Evolutionary conservation across 2,888 invertebrate species (phyloP).

Genomic region (Leucoma salicis): DNA sequence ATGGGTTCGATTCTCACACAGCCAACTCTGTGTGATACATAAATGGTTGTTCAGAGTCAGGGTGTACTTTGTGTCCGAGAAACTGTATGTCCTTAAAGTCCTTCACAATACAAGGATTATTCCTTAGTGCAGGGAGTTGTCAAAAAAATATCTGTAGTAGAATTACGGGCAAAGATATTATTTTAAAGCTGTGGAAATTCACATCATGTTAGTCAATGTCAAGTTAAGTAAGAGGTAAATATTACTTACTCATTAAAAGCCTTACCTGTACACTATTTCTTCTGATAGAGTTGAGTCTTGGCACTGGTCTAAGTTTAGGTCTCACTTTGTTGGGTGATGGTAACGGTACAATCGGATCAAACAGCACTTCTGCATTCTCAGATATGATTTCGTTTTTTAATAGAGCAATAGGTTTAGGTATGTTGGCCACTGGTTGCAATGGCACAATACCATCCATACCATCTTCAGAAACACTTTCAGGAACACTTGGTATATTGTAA

Average conservation of each 20-base stretch:
- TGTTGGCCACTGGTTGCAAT: constrained; percentile 45
- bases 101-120: no score
- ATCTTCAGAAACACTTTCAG: constrained; percentile 54
- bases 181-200: no score
- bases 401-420: constrained; percentile 60
- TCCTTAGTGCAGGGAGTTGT: no score
- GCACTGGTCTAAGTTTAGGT: constrained; percentile 85
- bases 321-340: constrained; percentile 85
- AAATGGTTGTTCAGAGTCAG: no score
- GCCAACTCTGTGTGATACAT: no score
- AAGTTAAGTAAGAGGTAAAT: no score
- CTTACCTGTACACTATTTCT: constrained; percentile 84
- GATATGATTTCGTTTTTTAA: constrained; percentile 72
- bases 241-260: not conserved
- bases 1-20: no score
- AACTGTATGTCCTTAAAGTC: no score
- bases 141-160: no score
- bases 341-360: constrained; percentile 76
- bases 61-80: no score
- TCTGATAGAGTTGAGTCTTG: constrained; percentile 83
- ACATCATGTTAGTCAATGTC: no score
- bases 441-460: constrained; percentile 72
- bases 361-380: constrained; percentile 69
- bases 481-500: constrained; percentile 58
- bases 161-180: no score